These are phyloP conservation scores for Drosophila pseudoobscura DNA, from an alignment of 1,140 invertebrate genomes.

Conservation along the genomic window DNA sequence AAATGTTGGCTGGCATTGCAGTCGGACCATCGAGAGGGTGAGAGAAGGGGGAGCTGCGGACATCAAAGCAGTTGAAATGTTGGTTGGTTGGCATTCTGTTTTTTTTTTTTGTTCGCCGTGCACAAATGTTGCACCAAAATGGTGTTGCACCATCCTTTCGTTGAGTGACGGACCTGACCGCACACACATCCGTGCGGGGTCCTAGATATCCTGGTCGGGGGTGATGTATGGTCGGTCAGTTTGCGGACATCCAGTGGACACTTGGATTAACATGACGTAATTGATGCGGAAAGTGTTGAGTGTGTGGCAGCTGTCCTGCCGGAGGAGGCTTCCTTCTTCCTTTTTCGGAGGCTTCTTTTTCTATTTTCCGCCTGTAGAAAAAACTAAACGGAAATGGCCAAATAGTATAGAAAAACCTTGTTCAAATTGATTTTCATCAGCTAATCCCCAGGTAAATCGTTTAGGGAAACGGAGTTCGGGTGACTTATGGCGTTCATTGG, in stretches of 20 bases:
- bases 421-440: constrained; percentile 61
- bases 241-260: constrained; percentile 83
- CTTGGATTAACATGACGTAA: constrained; percentile 82
- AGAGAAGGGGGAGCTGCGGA: neutral
- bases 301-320: constrained; percentile 74
- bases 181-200: neutral
- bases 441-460: constrained; percentile 29
- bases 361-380: neutral
- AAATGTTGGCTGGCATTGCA: constrained; percentile 71
- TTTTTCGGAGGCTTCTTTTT: neutral
- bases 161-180: constrained; percentile 4
- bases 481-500: constrained; percentile 14
- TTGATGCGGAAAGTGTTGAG: constrained; percentile 82
- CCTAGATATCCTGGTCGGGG: constrained; percentile 25
- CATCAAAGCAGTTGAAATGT: constrained; percentile 69
- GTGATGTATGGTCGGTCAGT: constrained; percentile 82
- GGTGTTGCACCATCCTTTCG: constrained; percentile 34
- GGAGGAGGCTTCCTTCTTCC: constrained; percentile 25
- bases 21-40: neutral
- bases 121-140: constrained; percentile 61
- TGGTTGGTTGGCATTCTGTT: constrained; percentile 58
- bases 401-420: constrained; percentile 47
- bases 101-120: constrained; percentile 42
- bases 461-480: neutral
- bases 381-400: constrained; percentile 3